Conservation (phyloP, 2,113 vertebrate genomes). For the Poeciliopsis occidentalis region DNA sequence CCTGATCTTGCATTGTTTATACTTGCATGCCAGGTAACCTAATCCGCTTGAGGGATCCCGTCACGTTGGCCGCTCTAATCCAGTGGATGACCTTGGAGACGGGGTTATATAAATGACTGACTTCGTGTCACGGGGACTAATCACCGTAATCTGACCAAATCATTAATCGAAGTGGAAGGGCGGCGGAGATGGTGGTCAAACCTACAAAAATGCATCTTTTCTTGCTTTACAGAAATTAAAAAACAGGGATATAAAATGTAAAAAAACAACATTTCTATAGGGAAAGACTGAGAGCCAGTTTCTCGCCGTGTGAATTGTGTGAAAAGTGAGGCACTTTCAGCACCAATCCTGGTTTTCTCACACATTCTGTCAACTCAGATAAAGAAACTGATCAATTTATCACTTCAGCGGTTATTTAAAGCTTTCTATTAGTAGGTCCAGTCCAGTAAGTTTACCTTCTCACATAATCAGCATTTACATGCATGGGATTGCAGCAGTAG, state of each 20-base stretch:
- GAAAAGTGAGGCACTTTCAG: constrained; percentile 4
- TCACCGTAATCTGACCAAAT: constrained; percentile 68
- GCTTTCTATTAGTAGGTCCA: constrained; percentile 44
- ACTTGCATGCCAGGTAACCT: constrained; percentile 47
- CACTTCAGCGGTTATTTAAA: constrained; percentile 53
- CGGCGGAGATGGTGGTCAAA: constrained; percentile 6
- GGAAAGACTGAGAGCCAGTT: not conserved
- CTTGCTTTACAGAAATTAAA: not conserved
- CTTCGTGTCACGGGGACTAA: constrained; percentile 60
- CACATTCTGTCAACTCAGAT: constrained; percentile 8
- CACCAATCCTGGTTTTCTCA: constrained; percentile 14
- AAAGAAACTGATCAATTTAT: not conserved
- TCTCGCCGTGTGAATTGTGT: not conserved
- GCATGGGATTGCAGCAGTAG: not conserved
- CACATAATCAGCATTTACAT: not conserved
- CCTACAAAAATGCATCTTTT: not conserved
- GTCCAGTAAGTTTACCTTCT: constrained; percentile 31
- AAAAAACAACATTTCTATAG: not conserved
- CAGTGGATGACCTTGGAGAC: constrained; percentile 62
- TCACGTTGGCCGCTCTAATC: constrained; percentile 62
- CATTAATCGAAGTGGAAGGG: constrained; percentile 28
- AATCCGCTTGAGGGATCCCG: constrained; percentile 68
- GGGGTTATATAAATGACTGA: constrained; percentile 69
- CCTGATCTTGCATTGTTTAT: constrained; percentile 53
- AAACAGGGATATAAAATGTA: not conserved